A percentile compares a stretch with the other conserved stretches of the same genome.
Conservation (phyloP, 2,888 invertebrate genomes). For the Ochlodes sylvanus region DNA sequence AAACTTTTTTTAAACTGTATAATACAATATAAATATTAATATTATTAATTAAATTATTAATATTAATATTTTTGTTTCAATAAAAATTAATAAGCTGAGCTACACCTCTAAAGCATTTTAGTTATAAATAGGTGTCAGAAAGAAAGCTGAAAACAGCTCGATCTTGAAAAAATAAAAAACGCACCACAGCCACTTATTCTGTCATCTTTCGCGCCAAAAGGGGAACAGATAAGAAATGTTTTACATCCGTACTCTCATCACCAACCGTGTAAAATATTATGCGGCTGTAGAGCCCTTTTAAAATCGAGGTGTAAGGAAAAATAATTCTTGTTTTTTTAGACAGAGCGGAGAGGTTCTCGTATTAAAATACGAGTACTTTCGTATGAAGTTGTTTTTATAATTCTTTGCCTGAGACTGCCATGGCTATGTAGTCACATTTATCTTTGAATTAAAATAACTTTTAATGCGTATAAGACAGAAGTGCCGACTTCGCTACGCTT, state of each 20-base stretch:
- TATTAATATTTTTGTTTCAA: too few species aligned
- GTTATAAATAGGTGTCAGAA: conserved; percentile 3
- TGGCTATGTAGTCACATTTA: background rate
- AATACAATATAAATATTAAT: too few species aligned
- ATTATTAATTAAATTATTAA: too few species aligned
- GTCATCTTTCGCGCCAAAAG: conserved; percentile 38
- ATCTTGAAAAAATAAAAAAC: conserved; percentile 24
- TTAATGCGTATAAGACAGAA: too few species aligned
- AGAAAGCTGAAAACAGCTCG: conserved; percentile 15
- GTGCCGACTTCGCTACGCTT: too few species aligned
- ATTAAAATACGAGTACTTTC: conserved; percentile 11
- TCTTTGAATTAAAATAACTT: background rate
- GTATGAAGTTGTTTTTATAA: conserved; percentile 1
- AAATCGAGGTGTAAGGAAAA: conserved; percentile 36
- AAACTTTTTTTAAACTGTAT: too few species aligned
- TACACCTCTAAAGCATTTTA: too few species aligned
- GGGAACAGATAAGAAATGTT: conserved; percentile 36
- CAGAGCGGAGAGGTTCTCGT: conserved; percentile 7
- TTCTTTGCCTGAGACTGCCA: background rate
- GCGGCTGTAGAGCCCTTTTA: conserved; percentile 30
- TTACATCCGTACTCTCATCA: conserved; percentile 26
- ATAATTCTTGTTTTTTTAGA: conserved; percentile 25
- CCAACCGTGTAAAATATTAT: conserved; percentile 34
- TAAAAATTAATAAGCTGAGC: too few species aligned
- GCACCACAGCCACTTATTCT: conserved; percentile 24